Percentiles rank a stretch among this genome's conserved stretches.
Conservation (phyloP, 2,113 vertebrate species). For the Cyanistes caeruleus region DNA sequence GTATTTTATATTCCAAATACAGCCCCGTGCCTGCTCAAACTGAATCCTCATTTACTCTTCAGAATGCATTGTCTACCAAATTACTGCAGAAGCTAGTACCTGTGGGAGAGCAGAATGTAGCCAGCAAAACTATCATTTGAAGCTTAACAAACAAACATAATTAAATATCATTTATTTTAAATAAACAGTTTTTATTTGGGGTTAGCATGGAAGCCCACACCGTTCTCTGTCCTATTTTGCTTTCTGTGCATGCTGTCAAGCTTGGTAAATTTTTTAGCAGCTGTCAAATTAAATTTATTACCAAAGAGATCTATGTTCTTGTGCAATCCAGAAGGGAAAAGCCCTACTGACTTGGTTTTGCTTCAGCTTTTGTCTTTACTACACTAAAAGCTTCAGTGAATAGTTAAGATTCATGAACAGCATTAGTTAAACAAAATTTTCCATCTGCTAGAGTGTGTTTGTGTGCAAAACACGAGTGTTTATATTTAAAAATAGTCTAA, state of each 20-base stretch:
- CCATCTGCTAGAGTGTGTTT: background rate
- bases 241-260: conserved; percentile 66
- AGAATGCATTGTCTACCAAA: background rate
- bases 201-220: conserved; percentile 3
- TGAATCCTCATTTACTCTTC: conserved; percentile 15
- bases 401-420: conserved; percentile 63
- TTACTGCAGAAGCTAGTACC: background rate
- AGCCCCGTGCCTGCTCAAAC: background rate
- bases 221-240: conserved; percentile 55
- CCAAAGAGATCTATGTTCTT: conserved; percentile 57
- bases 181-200: conserved; percentile 26
- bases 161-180: background rate
- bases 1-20: conserved; percentile 55
- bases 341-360: conserved; percentile 50
- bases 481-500: background rate
- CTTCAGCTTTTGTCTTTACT: conserved; percentile 61
- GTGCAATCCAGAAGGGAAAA: conserved; percentile 71
- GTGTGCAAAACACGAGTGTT: background rate
- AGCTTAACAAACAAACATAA: background rate
- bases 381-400: conserved; percentile 49
- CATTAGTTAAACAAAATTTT: background rate
- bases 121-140: background rate
- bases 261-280: conserved; percentile 77
- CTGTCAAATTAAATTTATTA: conserved; percentile 79
- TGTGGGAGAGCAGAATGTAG: background rate